These are phyloP conservation scores for Festucalex cinctus DNA, from an alignment of 2,113 vertebrate genomes.

Conservation along the genomic window DNA sequence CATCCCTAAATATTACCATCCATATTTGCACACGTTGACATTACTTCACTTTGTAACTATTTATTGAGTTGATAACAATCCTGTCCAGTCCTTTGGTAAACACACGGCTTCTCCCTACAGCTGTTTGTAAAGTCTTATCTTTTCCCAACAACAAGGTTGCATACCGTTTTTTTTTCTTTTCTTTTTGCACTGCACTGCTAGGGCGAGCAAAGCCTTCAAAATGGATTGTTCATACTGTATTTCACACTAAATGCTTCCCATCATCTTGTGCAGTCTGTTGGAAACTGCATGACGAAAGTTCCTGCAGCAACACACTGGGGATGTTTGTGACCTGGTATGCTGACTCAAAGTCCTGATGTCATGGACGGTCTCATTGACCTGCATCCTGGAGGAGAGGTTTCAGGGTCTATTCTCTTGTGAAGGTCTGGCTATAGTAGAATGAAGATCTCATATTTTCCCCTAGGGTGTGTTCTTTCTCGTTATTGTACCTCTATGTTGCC, in stretches of 20 bases:
- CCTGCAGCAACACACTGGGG: too few relatives aligned
- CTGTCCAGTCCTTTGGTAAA: slow-evolving; percentile 15
- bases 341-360: too few relatives aligned
- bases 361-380: too few relatives aligned
- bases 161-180: neutral
- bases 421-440: too few relatives aligned
- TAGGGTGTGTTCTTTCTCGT: too few relatives aligned
- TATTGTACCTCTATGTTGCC: too few relatives aligned
- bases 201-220: neutral
- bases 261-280: neutral
- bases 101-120: neutral
- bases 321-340: too few relatives aligned
- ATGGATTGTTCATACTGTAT: neutral
- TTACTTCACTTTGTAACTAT: neutral
- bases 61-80: neutral
- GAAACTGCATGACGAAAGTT: neutral
- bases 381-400: too few relatives aligned
- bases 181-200: neutral
- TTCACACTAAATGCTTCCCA: neutral
- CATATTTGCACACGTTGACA: neutral
- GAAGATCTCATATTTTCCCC: too few relatives aligned
- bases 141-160: neutral
- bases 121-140: slow-evolving; percentile 1
- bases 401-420: too few relatives aligned
- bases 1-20: neutral